Conservation (phyloP, 2,113 vertebrate genomes). For the Dermatemys mawii region DNA sequence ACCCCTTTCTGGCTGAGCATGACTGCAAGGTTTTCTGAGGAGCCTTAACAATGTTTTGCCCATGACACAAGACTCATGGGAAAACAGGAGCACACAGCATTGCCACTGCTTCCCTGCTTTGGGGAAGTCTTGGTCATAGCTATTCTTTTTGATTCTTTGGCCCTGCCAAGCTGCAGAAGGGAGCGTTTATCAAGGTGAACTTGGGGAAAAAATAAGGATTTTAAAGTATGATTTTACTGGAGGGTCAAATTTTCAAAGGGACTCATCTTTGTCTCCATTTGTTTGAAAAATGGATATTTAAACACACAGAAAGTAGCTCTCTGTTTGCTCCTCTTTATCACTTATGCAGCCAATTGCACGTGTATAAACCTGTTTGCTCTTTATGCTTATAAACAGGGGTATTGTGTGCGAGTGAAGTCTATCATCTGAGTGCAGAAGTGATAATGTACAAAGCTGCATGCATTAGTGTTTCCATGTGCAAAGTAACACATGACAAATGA, state of each 20-base stretch:
- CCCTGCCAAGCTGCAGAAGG: not conserved
- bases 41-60: not conserved
- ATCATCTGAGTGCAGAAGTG: not conserved
- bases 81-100: not conserved
- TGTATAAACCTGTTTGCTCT: constrained; percentile 4
- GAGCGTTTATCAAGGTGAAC: not conserved
- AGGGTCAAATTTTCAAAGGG: not conserved
- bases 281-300: not conserved
- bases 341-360: not conserved
- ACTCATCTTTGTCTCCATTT: not conserved
- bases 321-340: not conserved
- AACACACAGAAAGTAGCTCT: not conserved
- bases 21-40: not conserved
- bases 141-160: not conserved
- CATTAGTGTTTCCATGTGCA: not conserved
- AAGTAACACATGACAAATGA: not conserved
- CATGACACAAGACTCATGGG: not conserved
- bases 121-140: not conserved
- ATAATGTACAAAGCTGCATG: not conserved
- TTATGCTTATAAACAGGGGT: not conserved
- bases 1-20: rapidly evolving
- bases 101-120: not conserved
- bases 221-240: not conserved
- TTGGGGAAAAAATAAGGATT: not conserved
- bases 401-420: not conserved